Conservation (phyloP, 2,797 vertebrate genomes). For the Megalops cyprinoides region DNA sequence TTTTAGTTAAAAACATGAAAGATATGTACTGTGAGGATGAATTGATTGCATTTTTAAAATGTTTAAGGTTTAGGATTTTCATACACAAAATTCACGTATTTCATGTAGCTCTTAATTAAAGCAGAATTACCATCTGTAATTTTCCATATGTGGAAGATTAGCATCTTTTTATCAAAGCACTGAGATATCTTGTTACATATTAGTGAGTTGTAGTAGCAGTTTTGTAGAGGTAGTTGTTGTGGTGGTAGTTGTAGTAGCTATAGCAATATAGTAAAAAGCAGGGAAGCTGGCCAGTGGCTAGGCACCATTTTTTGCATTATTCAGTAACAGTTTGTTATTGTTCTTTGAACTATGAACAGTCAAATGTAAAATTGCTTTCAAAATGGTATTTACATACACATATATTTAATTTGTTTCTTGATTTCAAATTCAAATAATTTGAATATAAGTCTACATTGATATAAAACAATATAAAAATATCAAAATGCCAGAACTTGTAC, state of each 20-base stretch:
- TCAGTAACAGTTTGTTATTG: background rate
- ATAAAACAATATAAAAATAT: too few relatives aligned
- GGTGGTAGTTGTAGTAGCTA: background rate
- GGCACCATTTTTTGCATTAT: background rate
- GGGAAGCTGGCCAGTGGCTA: background rate
- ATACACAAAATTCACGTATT: background rate
- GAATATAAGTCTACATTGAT: too few relatives aligned
- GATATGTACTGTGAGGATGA: background rate
- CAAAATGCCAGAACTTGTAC: too few relatives aligned
- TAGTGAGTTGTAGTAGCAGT: background rate
- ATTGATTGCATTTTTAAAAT: background rate
- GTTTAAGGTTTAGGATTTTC: background rate
- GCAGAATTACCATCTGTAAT: background rate
- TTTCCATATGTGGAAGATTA: background rate
- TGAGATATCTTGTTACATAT: too few relatives aligned
- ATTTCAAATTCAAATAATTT: too few relatives aligned
- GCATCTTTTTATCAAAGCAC: background rate
- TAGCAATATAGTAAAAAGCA: background rate
- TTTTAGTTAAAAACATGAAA: too few relatives aligned
- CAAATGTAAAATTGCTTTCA: background rate
- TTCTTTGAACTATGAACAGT: background rate
- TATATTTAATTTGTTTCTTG: too few relatives aligned
- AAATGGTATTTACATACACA: too few relatives aligned
- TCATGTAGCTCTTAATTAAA: too few relatives aligned
- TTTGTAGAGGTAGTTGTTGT: background rate